Evolutionary conservation across 2,888 invertebrate genomes (phyloP).

Genomic region (Vesta saturnalis): DNA sequence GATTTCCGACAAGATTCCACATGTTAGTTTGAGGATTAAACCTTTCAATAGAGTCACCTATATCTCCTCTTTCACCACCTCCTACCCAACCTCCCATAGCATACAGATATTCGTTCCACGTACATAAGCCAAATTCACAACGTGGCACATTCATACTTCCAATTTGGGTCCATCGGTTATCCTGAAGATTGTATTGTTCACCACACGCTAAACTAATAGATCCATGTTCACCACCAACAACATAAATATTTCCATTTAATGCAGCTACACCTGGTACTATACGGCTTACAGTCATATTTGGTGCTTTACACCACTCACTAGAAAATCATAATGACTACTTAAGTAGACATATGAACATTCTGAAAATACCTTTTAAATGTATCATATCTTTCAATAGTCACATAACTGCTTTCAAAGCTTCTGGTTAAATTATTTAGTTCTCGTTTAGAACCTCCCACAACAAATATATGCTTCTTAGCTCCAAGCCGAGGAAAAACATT

Average conservation of each 20-base stretch:
- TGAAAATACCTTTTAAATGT: constrained; percentile 72
- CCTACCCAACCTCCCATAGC: constrained; percentile 96
- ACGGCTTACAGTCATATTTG: constrained; percentile 84
- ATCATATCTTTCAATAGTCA: constrained; percentile 78
- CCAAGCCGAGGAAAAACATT: constrained; percentile 82
- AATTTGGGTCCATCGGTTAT: constrained; percentile 54
- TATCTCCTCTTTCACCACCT: constrained; percentile 89
- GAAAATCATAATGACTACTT: background rate
- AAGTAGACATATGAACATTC: too few relatives aligned
- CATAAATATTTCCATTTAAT: constrained; percentile 86
- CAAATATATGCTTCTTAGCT: constrained; percentile 87
- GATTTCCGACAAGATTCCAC: constrained; percentile 81
- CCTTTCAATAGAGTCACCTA: constrained; percentile 87
- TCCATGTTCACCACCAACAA: constrained; percentile 91
- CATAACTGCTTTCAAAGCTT: constrained; percentile 81
- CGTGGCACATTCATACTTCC: constrained; percentile 83
- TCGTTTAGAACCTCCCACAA: constrained; percentile 89
- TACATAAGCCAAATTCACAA: constrained; percentile 90
- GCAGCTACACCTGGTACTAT: constrained; percentile 88
- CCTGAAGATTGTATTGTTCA: constrained; percentile 78
- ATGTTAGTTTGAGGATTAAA: constrained; percentile 82
- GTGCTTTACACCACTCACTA: constrained; percentile 83
- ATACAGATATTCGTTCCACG: constrained; percentile 82
- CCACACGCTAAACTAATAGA: constrained; percentile 89
- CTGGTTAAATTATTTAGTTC: constrained; percentile 78